phyloP scores from a whole-genome alignment of 1,140 invertebrate genomes.

The Apis florea region DNA sequence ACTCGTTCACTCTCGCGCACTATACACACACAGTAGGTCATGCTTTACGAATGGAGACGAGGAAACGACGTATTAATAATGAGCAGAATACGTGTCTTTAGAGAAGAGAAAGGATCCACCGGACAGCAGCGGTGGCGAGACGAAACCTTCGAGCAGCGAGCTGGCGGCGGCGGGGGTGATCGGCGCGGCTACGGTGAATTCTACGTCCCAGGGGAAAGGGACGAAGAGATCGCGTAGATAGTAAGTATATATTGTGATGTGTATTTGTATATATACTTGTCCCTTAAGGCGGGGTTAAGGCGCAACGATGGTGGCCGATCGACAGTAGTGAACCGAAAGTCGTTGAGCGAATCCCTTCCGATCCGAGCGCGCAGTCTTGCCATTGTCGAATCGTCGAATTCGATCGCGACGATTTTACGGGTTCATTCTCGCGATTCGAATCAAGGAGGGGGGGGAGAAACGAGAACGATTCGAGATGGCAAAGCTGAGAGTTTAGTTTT shows the following conservation, averaged over 20 bases:
- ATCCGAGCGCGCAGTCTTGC: too few relatives aligned
- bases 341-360: too few relatives aligned
- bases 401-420: too few relatives aligned
- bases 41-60: neutral
- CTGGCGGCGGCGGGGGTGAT: slow-evolving; percentile 77
- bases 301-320: neutral
- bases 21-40: too few relatives aligned
- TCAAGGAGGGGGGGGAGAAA: too few relatives aligned
- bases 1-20: too few relatives aligned
- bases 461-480: too few relatives aligned
- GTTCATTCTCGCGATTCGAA: too few relatives aligned
- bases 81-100: slow-evolving; percentile 81
- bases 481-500: too few relatives aligned
- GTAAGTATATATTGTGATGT: slow-evolving; percentile 82
- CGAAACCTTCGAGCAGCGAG: slow-evolving; percentile 86
- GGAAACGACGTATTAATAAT: slow-evolving; percentile 68
- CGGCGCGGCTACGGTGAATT: slow-evolving; percentile 81
- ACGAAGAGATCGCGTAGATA: slow-evolving; percentile 88
- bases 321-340: slow-evolving; percentile 45
- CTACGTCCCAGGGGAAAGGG: slow-evolving; percentile 82
- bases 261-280: neutral
- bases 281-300: neutral
- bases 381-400: too few relatives aligned
- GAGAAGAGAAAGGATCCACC: slow-evolving; percentile 94
- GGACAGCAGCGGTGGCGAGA: slow-evolving; percentile 84